Conservation (phyloP, 2,888 invertebrate species). For the Fabriciana adippe region DNA sequence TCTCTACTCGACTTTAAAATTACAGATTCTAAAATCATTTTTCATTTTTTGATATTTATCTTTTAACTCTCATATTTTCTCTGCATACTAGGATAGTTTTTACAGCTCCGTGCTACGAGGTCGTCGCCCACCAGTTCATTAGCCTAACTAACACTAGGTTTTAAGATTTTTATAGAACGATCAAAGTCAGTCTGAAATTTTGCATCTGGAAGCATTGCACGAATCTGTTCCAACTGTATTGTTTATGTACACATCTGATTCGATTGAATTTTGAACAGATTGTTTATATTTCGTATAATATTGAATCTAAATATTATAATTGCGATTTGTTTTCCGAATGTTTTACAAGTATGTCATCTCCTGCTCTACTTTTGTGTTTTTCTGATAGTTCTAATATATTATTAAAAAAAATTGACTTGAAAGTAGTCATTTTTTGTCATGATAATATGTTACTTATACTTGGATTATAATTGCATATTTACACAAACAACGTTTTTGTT, state of each 20-base stretch:
- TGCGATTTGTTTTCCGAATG: background rate
- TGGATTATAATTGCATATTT: too few relatives aligned
- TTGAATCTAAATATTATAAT: background rate
- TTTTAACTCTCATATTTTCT: background rate
- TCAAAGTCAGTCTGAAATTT: conserved; percentile 34
- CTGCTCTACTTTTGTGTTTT: background rate
- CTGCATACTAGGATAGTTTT: conserved; percentile 10
- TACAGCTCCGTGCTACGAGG: conserved; percentile 29
- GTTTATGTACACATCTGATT: background rate
- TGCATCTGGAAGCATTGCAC: conserved; percentile 22
- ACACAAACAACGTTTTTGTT: too few relatives aligned
- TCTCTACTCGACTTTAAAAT: background rate
- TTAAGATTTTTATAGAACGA: conserved; percentile 36
- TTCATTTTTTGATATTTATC: background rate
- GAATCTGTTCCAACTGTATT: conserved; percentile 1
- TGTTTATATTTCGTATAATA: background rate
- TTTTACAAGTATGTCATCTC: background rate
- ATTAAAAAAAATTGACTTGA: too few relatives aligned
- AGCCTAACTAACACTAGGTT: conserved; percentile 31
- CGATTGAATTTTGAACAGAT: background rate
- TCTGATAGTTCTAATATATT: too few relatives aligned
- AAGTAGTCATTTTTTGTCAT: too few relatives aligned
- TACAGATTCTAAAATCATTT: background rate
- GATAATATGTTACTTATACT: too few relatives aligned
- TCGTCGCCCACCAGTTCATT: conserved; percentile 40